Percentiles rank a stretch among this genome's conserved stretches.
These are phyloP conservation scores for Entelurus aequoreus DNA, from an alignment of 2,113 vertebrate species.

Conservation along the genomic window DNA sequence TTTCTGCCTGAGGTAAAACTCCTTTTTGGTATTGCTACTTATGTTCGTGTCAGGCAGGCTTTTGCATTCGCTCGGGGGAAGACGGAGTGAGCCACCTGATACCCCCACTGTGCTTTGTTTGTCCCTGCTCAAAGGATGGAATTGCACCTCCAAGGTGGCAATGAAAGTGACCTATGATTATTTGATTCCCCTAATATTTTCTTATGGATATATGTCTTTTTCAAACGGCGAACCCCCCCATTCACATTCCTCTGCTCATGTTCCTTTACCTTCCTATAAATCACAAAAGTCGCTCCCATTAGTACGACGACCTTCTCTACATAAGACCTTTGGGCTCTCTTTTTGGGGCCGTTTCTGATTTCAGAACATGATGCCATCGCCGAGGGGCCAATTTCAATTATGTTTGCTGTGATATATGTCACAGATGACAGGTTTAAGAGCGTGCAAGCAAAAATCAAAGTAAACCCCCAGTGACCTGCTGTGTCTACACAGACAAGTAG, in stretches of 20 bases:
- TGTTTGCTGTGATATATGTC: conserved; percentile 48
- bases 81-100: conserved; percentile 47
- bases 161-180: conserved; percentile 52
- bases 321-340: conserved; percentile 25
- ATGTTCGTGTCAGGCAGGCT: conserved; percentile 41
- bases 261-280: conserved; percentile 51
- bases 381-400: conserved; percentile 49
- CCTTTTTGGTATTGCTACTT: conserved; percentile 43
- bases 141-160: conserved; percentile 68
- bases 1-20: conserved; percentile 5
- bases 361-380: conserved; percentile 55
- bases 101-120: conserved; percentile 57
- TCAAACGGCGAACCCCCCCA: conserved; percentile 2
- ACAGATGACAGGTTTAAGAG: conserved; percentile 38
- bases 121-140: conserved; percentile 49
- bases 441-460: conserved; percentile 36
- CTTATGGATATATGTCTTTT: conserved; percentile 50
- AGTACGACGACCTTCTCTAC: conserved; percentile 15
- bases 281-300: conserved; percentile 45
- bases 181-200: conserved; percentile 40
- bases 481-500: not conserved
- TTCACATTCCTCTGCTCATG: conserved; percentile 28
- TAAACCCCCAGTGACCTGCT: not conserved
- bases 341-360: conserved; percentile 55
- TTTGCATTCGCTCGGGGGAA: conserved; percentile 37